Base-by-base conservation (phyloP, 92 coral and sea anemone genomes). In the Phenganax stokvisi region DNA sequence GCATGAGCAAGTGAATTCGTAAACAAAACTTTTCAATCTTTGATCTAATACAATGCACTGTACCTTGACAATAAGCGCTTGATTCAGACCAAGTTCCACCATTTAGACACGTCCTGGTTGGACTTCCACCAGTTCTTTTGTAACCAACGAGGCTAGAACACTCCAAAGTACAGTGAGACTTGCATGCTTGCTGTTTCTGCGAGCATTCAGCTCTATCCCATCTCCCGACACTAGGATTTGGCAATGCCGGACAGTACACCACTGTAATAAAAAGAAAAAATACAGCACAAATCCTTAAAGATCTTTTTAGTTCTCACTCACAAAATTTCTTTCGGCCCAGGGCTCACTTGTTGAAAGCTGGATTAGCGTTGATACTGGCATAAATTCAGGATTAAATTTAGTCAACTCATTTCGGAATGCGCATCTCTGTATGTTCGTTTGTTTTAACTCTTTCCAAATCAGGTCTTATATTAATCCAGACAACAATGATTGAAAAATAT, bases 71-170 rank as follows among this genome's bases (percentile, higher is more conserved):
- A 74, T 86, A 88, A 9, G 92, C 84, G 59, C 51, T 85, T 55
- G 98, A 93, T 29, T 88, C 81, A 44, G 90, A 86, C 98, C 98
- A 93, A 76, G 89, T 89, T 67, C 98, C 94, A 56, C 80, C 89
- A 11, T 85, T 88, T 58, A 82, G 84, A 66, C 98, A 93, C 13
- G 81, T 87, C 69, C 93, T 83, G 9, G 82, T 81, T 73, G 60
- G 80, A 37, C 90, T 88, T 6, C 76, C 79, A 9, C 98, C 98
- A 68, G 85, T 70, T 54, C 90, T 78, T 11, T 84, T 82, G 75
- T 80, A 94, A 17, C 98, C 98, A 55, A 83, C 75, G 11, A 85
- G 69, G 8, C 78, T 83, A 76, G 87, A 80, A 86, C 98, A 94
- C 11, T 85, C 85, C 12, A 94, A 86, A n/a, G 87, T 87, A 83